Evolutionary conservation across 2,113 vertebrate species (phyloP).

Genomic region (Crotalus horridus): DNA sequence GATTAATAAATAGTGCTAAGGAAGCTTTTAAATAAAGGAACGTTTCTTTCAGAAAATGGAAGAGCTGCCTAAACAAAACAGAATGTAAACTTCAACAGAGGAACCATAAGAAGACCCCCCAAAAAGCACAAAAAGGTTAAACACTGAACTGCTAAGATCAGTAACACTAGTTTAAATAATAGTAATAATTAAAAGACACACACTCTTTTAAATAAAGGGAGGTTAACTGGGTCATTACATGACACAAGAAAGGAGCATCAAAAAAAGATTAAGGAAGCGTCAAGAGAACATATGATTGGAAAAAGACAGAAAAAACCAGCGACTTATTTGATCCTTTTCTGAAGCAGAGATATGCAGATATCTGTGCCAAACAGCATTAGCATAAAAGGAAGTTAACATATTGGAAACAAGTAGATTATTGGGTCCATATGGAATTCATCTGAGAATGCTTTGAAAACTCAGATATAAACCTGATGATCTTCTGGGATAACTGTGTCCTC

Average conservation of each 20-base stretch:
- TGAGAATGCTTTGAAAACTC: background rate
- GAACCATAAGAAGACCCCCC: background rate
- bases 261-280: background rate
- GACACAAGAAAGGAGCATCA: background rate
- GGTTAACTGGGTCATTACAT: background rate
- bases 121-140: background rate
- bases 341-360: background rate
- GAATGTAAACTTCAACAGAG: background rate
- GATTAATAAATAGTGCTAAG: background rate
- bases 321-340: background rate
- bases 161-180: background rate
- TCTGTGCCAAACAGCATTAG: background rate
- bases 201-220: background rate
- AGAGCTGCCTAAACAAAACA: background rate
- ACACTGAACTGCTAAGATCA: background rate
- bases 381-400: background rate
- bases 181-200: background rate
- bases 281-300: background rate
- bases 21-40: background rate
- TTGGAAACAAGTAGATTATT: background rate
- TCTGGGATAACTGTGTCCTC: background rate
- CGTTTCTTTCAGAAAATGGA: background rate
- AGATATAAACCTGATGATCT: background rate
- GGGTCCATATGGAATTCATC: background rate
- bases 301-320: background rate